Percentiles rank a stretch among this genome's conserved stretches.
Evolutionary conservation across 1,140 invertebrate species (phyloP).

Genomic region (Psix sp.): DNA sequence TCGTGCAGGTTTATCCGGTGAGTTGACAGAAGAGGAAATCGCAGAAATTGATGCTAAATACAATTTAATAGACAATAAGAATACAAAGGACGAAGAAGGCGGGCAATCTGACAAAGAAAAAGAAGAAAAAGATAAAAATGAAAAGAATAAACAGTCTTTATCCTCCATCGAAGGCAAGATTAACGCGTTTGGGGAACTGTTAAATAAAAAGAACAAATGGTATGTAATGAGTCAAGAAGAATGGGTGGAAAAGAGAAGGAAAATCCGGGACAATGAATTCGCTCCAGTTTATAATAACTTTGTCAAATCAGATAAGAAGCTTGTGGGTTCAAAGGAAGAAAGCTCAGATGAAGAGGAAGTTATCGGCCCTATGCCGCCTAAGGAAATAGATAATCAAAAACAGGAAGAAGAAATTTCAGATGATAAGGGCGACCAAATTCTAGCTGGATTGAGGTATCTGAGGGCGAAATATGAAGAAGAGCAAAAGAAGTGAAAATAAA

Average conservation of each 20-base stretch:
- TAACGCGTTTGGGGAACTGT: slow-evolving; percentile 68
- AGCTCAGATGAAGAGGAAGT: slow-evolving; percentile 49
- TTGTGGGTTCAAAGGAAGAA: slow-evolving; percentile 10
- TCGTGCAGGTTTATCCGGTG: slow-evolving; percentile 84
- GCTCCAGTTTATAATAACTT: slow-evolving; percentile 78
- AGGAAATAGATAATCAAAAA: slow-evolving; percentile 5
- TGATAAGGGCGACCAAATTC: slow-evolving; percentile 79
- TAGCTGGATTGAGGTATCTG: slow-evolving; percentile 82
- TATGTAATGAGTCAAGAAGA: slow-evolving; percentile 85
- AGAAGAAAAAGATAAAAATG: slow-evolving; percentile 70
- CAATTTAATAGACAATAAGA: slow-evolving; percentile 64
- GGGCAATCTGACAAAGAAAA: slow-evolving; percentile 72
- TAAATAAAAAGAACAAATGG: slow-evolving; percentile 70
- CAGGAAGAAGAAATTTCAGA: slow-evolving; percentile 2
- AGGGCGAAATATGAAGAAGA: slow-evolving; percentile 80
- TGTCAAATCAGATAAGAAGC: slow-evolving; percentile 11
- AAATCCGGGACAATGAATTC: slow-evolving; percentile 83
- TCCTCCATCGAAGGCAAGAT: slow-evolving; percentile 67
- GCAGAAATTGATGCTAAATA: slow-evolving; percentile 70
- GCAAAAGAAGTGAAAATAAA: slow-evolving; percentile 25
- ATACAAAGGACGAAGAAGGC: slow-evolving; percentile 69
- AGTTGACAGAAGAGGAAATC: slow-evolving; percentile 75
- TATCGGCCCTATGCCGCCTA: slow-evolving; percentile 63
- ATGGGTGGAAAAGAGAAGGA: slow-evolving; percentile 86
- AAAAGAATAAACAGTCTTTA: slow-evolving; percentile 42